A percentile compares a stretch with the other conserved stretches of the same genome.
Evolutionary conservation across 2,797 vertebrate genomes (phyloP).

Genomic region (Malacoraja senta): DNA sequence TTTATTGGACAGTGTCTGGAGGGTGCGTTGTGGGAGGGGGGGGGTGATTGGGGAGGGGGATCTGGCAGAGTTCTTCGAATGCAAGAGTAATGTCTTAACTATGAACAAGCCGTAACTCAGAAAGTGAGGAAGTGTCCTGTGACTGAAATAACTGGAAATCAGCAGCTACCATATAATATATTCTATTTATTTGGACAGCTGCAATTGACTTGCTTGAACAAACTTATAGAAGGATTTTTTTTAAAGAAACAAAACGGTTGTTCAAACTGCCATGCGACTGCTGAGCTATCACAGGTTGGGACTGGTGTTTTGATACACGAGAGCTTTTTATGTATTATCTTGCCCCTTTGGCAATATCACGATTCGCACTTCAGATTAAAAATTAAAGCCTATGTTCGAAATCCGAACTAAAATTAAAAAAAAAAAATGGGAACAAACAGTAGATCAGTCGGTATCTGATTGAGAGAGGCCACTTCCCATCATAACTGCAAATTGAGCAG

Average conservation of each 20-base stretch:
- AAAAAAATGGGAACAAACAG: not conserved
- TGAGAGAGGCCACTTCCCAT: not conserved
- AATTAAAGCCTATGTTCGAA: not conserved
- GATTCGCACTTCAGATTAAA: not conserved
- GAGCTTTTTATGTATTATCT: too few species aligned
- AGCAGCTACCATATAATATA: slow-evolving; percentile 5
- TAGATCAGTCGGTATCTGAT: not conserved
- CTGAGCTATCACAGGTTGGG: not conserved
- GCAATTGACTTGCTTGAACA: slow-evolving; percentile 9
- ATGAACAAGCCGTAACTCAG: not conserved
- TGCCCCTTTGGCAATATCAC: not conserved
- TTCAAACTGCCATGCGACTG: not conserved
- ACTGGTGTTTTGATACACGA: not conserved
- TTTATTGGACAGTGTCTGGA: not conserved
- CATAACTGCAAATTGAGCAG: not conserved
- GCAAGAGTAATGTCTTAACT: not conserved
- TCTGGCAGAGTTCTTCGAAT: not conserved
- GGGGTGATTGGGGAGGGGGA: not conserved
- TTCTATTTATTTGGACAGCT: not conserved
- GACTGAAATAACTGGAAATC: slow-evolving; percentile 22
- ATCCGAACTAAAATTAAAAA: not conserved
- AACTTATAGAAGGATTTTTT: not conserved
- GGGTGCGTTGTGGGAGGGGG: not conserved
- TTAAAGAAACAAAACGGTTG: not conserved
- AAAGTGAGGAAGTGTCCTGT: not conserved